These are phyloP conservation scores for Nemapogon koenigi DNA, from an alignment of 2,888 invertebrate species.

Conservation along the genomic window DNA sequence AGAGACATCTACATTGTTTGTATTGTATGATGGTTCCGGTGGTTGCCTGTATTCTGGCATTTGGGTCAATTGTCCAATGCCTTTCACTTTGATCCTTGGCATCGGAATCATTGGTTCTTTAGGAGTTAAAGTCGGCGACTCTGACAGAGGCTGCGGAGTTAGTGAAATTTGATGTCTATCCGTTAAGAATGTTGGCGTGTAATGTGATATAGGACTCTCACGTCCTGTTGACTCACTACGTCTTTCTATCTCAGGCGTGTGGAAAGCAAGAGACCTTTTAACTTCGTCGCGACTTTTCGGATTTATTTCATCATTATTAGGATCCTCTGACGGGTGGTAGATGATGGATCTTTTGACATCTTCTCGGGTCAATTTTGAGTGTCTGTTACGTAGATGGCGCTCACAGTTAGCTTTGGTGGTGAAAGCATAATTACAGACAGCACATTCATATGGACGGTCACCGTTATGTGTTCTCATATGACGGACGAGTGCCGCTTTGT, in stretches of 20 bases:
- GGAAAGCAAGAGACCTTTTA: slow-evolving; percentile 62
- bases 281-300: slow-evolving; percentile 62
- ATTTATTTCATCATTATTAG: slow-evolving; percentile 76
- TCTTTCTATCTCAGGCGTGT: slow-evolving; percentile 56
- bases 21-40: slow-evolving; percentile 37
- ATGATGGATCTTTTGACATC: slow-evolving; percentile 89
- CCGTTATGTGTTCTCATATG: slow-evolving; percentile 96
- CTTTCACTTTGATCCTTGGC: slow-evolving; percentile 68
- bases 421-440: slow-evolving; percentile 94
- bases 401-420: slow-evolving; percentile 98
- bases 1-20: slow-evolving; percentile 37
- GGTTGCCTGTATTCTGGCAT: slow-evolving; percentile 53
- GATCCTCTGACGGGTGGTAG: slow-evolving; percentile 86
- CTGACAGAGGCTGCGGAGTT: slow-evolving; percentile 38
- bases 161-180: slow-evolving; percentile 51
- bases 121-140: slow-evolving; percentile 32
- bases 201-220: slow-evolving; percentile 49
- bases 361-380: slow-evolving; percentile 84
- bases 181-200: slow-evolving; percentile 46
- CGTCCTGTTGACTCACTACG: slow-evolving; percentile 44
- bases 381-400: slow-evolving; percentile 90
- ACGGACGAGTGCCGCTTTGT: slow-evolving; percentile 89
- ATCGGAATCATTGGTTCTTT: slow-evolving; percentile 41
- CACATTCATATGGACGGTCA: slow-evolving; percentile 93
- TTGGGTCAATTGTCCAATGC: slow-evolving; percentile 67